A percentile compares a stretch with the other conserved stretches of the same genome.
phyloP scores from a whole-genome alignment of 2,888 invertebrate genomes.

The Cinara cedri region DNA sequence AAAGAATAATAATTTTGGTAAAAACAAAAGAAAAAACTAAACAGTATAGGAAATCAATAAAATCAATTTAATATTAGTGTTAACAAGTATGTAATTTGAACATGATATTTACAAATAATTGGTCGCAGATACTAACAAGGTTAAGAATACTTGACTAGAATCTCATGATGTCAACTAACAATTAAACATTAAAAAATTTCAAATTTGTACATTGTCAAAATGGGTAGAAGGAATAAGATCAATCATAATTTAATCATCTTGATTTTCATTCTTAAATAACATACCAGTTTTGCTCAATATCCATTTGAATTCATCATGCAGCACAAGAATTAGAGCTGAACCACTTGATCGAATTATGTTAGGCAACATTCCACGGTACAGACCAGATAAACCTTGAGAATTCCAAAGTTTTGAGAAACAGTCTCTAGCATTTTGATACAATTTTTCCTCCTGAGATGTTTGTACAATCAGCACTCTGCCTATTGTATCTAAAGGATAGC shows the following conservation, averaged over 20 bases:
- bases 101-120: slow-evolving; percentile 51
- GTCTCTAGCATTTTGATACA: slow-evolving; percentile 47
- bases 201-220: slow-evolving; percentile 25
- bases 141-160: slow-evolving; percentile 55
- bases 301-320: slow-evolving; percentile 54
- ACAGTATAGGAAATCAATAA: slow-evolving; percentile 37
- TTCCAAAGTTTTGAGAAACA: slow-evolving; percentile 49
- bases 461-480: slow-evolving; percentile 49
- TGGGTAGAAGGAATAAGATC: slow-evolving; percentile 7
- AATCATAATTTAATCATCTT: slow-evolving; percentile 30
- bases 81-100: slow-evolving; percentile 50
- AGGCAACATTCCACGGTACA: slow-evolving; percentile 48
- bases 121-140: slow-evolving; percentile 53
- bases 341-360: slow-evolving; percentile 52
- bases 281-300: slow-evolving; percentile 45
- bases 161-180: slow-evolving; percentile 38
- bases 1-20: not conserved
- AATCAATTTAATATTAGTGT: slow-evolving; percentile 39
- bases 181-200: slow-evolving; percentile 22
- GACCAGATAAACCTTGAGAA: slow-evolving; percentile 43
- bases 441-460: slow-evolving; percentile 49
- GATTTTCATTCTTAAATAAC: slow-evolving; percentile 33
- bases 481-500: slow-evolving; percentile 47
- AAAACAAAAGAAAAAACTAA: slow-evolving; percentile 26
- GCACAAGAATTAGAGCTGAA: slow-evolving; percentile 49